Conservation (phyloP, 1,140 invertebrate species). For the Eciton burchellii region DNA sequence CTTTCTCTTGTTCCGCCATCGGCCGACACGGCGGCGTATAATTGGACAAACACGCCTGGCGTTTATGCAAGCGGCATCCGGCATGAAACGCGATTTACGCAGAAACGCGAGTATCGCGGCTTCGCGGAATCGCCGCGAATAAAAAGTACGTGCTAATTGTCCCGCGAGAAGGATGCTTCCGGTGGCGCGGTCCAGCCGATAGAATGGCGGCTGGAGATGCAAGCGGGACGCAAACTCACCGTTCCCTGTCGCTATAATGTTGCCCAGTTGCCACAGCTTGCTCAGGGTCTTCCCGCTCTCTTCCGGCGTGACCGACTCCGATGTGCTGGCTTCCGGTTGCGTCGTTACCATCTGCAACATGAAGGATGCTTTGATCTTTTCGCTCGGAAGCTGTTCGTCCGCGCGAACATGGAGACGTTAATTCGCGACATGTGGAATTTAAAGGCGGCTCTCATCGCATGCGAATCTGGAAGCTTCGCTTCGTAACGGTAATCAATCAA, state of each 20-base stretch:
- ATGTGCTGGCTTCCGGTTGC: conserved; percentile 87
- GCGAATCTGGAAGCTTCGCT: no score
- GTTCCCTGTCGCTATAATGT: conserved; percentile 92
- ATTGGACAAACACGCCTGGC: conserved; percentile 53
- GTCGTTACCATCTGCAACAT: conserved; percentile 90
- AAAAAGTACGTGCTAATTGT: no score
- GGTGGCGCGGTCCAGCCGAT: no score
- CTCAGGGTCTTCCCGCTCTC: conserved; percentile 89
- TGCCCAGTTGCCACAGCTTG: conserved; percentile 92
- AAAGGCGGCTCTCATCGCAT: no score
- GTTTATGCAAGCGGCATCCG: conserved; percentile 41
- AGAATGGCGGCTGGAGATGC: no score
- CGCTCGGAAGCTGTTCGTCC: neutral
- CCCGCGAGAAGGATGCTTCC: no score
- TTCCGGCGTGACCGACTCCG: conserved; percentile 86
- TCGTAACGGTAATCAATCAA: no score
- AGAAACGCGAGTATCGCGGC: conserved; percentile 2
- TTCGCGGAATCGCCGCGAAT: neutral
- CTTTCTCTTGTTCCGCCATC: neutral
- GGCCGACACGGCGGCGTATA: neutral
- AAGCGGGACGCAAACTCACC: conserved; percentile 84
- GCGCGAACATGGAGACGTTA: neutral
- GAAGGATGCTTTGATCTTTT: conserved; percentile 40
- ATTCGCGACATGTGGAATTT: no score
- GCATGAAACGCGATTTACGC: conserved; percentile 27